phyloP scores from a whole-genome alignment of 2,797 vertebrate genomes.

The Cetoscarus ocellatus region DNA sequence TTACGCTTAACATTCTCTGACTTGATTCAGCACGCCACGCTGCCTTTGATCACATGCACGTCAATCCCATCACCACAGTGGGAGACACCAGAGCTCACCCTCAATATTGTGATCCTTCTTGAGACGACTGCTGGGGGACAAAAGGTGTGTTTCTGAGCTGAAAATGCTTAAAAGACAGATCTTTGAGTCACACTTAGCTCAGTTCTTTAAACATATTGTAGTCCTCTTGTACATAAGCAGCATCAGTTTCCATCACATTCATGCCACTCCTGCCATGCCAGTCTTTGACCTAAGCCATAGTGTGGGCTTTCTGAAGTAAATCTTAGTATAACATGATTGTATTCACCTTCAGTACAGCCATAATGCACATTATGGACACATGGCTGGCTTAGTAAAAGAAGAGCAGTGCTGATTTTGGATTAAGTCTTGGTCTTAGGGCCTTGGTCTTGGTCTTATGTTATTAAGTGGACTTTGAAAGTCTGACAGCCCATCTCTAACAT shows the following conservation, averaged over 20 bases:
- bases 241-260: slow-evolving; percentile 21
- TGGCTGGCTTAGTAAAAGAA: slow-evolving; percentile 68
- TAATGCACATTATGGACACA: slow-evolving; percentile 74
- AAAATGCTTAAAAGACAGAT: slow-evolving; percentile 23
- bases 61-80: slow-evolving; percentile 5
- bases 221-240: slow-evolving; percentile 11
- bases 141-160: slow-evolving; percentile 1
- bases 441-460: no score
- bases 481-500: no score
- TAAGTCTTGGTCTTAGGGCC: no score
- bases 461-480: no score
- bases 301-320: slow-evolving; percentile 19
- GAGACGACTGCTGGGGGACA: background rate
- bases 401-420: slow-evolving; percentile 14
- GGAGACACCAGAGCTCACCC: slow-evolving; percentile 6
- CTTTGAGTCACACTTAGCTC: background rate
- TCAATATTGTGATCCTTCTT: slow-evolving; percentile 7
- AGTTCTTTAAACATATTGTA: background rate
- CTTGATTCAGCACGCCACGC: slow-evolving; percentile 3
- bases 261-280: slow-evolving; percentile 2
- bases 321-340: slow-evolving; percentile 33
- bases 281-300: slow-evolving; percentile 9
- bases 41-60: slow-evolving; percentile 26
- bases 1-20: background rate
- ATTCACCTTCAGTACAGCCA: slow-evolving; percentile 31